Evolutionary conservation across 2,113 vertebrate species (phyloP).

Genomic region (Sclerurus mexicanus): DNA sequence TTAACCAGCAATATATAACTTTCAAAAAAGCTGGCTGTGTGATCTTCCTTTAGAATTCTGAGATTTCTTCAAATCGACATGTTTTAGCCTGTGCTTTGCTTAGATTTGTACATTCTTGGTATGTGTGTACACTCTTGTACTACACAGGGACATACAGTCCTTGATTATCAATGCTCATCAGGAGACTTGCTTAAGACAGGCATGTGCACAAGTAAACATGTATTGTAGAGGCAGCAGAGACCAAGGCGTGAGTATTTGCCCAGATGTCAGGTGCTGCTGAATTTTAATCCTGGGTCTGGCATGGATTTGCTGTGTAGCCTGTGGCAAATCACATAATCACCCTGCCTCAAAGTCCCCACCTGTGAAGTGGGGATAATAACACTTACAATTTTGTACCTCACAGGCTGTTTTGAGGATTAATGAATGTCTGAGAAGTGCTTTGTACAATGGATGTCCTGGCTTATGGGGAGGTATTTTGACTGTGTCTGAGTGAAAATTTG

Average conservation of each 20-base stretch:
- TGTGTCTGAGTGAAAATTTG: conserved; percentile 16
- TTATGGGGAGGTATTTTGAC: conserved; percentile 15
- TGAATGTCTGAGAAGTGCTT: conserved; percentile 62
- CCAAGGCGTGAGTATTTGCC: conserved; percentile 13
- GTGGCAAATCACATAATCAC: conserved; percentile 63
- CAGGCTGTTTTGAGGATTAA: conserved; percentile 61
- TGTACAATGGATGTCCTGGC: conserved; percentile 34
- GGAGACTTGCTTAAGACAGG: not conserved
- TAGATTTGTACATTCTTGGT: not conserved
- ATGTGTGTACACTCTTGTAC: not conserved
- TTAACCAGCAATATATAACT: not conserved
- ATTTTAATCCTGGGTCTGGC: conserved; percentile 56
- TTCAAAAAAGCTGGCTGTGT: not conserved
- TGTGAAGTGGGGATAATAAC: conserved; percentile 60
- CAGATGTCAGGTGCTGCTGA: conserved; percentile 62
- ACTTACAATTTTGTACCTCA: conserved; percentile 58
- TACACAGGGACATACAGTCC: not conserved
- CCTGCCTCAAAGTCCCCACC: conserved; percentile 39
- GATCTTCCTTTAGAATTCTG: conserved; percentile 1
- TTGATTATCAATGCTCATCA: not conserved
- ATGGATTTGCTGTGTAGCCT: conserved; percentile 45
- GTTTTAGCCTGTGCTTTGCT: conserved; percentile 26
- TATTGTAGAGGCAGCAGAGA: conserved; percentile 39
- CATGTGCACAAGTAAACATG: not conserved
- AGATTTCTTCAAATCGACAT: conserved; percentile 11